Evolutionary conservation across 2,797 vertebrate species (phyloP).

Genomic region (Triplophysa yarkandensis): DNA sequence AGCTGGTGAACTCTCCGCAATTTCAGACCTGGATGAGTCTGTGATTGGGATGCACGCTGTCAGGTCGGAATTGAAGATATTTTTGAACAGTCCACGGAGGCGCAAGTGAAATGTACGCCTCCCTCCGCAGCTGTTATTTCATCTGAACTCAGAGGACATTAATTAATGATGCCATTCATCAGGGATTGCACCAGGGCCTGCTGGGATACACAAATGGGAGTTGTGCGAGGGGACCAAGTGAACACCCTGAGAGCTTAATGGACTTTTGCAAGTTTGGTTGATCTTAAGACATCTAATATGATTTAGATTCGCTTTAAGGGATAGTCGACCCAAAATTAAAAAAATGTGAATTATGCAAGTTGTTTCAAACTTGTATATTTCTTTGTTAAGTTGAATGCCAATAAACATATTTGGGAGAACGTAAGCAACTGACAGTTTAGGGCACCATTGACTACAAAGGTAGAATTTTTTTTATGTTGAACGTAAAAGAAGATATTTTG

Average conservation of each 20-base stretch:
- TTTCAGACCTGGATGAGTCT: constrained; percentile 54
- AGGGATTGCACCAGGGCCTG: constrained; percentile 6
- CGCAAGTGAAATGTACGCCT: constrained; percentile 21
- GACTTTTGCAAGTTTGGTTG: no score
- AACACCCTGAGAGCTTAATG: not conserved
- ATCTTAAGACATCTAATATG: not conserved
- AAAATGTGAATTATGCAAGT: no score
- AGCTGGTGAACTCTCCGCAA: constrained; percentile 35
- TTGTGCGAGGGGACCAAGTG: not conserved
- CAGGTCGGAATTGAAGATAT: constrained; percentile 40
- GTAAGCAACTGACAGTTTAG: no score
- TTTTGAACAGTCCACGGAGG: constrained; percentile 25
- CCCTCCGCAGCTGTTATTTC: constrained; percentile 24
- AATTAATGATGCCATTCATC: constrained; percentile 41
- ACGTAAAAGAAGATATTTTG: no score
- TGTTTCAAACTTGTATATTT: no score
- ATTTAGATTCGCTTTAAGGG: no score
- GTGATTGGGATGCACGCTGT: constrained; percentile 45
- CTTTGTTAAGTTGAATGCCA: no score
- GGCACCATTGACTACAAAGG: no score
- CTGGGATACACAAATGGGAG: not conserved
- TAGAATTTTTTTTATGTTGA: no score
- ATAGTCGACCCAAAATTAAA: no score
- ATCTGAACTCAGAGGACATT: constrained; percentile 42
- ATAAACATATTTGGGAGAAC: no score